A percentile compares a stretch with the other conserved stretches of the same genome.
Evolutionary conservation across 2,888 invertebrate genomes (phyloP).

Genomic region (Caenorhabditis sp.): DNA sequence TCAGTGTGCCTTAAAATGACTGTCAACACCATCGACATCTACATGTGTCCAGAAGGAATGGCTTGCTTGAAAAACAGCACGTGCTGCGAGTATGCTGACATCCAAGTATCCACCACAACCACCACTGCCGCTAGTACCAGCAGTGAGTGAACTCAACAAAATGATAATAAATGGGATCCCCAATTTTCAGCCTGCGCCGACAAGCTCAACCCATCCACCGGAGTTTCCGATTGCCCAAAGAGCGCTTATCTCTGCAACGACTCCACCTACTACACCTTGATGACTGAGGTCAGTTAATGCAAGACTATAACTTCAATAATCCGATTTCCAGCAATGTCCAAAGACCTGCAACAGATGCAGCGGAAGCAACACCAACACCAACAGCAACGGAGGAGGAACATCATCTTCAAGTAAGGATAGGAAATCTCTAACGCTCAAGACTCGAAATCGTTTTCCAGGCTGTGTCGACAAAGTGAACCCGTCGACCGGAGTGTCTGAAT

Average conservation of each 20-base stretch:
- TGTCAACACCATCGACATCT: slow-evolving; percentile 46
- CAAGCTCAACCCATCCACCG: slow-evolving; percentile 59
- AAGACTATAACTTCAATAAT: not conserved
- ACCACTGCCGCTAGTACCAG: slow-evolving; percentile 49
- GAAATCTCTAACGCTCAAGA: not conserved
- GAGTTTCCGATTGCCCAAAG: slow-evolving; percentile 62
- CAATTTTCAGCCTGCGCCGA: slow-evolving; percentile 49
- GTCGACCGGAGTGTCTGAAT: slow-evolving; percentile 65
- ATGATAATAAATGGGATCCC: too few relatives aligned
- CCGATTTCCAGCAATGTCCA: slow-evolving; percentile 39
- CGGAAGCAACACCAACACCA: slow-evolving; percentile 39
- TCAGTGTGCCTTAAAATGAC: slow-evolving; percentile 48
- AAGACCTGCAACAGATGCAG: slow-evolving; percentile 55
- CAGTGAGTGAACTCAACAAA: not conserved
- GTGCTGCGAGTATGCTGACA: slow-evolving; percentile 59
- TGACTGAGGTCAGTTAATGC: slow-evolving; percentile 53
- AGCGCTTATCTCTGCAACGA: slow-evolving; percentile 60
- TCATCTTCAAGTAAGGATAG: slow-evolving; percentile 44
- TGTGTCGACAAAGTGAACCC: slow-evolving; percentile 64
- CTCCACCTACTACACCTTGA: slow-evolving; percentile 51
- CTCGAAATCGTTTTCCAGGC: not conserved
- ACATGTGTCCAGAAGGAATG: slow-evolving; percentile 63
- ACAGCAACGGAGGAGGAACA: slow-evolving; percentile 28
- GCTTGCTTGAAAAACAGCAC: slow-evolving; percentile 53
- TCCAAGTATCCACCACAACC: slow-evolving; percentile 42